Conservation (phyloP, 2,797 vertebrate genomes). For the Pipistrellus pipistrellus region DNA sequence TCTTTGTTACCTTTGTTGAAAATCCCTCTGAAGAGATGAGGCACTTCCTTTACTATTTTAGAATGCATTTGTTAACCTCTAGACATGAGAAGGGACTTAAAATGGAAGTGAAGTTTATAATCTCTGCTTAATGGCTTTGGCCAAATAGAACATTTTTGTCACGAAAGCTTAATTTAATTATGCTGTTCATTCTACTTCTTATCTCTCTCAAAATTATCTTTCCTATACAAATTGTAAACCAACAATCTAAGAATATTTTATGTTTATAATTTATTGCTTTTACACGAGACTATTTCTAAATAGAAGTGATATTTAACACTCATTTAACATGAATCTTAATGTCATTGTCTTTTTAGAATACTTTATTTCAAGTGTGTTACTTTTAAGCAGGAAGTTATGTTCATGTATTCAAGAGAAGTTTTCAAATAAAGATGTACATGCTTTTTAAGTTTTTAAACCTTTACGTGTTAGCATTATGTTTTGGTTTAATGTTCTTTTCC, state of each 20-base stretch:
- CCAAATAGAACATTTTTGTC: conserved; percentile 39
- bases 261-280: conserved; percentile 17
- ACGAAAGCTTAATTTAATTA: conserved; percentile 55
- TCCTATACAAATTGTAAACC: too few species aligned
- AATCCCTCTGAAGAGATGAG: not conserved
- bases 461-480: conserved; percentile 57
- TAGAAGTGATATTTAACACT: conserved; percentile 3
- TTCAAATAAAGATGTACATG: conserved; percentile 34
- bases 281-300: conserved; percentile 18
- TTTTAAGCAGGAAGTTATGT: conserved; percentile 5
- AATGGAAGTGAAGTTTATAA: not conserved
- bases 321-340: conserved; percentile 4
- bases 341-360: conserved; percentile 6
- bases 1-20: not conserved
- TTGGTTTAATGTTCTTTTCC: conserved; percentile 11
- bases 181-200: not conserved
- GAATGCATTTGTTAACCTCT: conserved; percentile 22
- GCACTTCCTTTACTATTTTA: not conserved
- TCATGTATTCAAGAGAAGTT: not conserved
- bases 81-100: conserved; percentile 18
- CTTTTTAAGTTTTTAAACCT: conserved; percentile 2
- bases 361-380: conserved; percentile 1
- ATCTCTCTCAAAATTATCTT: not conserved
- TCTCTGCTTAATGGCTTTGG: conserved; percentile 48
- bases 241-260: conserved; percentile 17